phyloP scores from a whole-genome alignment of 2,888 invertebrate genomes.

The Sympetrum striolatum region DNA sequence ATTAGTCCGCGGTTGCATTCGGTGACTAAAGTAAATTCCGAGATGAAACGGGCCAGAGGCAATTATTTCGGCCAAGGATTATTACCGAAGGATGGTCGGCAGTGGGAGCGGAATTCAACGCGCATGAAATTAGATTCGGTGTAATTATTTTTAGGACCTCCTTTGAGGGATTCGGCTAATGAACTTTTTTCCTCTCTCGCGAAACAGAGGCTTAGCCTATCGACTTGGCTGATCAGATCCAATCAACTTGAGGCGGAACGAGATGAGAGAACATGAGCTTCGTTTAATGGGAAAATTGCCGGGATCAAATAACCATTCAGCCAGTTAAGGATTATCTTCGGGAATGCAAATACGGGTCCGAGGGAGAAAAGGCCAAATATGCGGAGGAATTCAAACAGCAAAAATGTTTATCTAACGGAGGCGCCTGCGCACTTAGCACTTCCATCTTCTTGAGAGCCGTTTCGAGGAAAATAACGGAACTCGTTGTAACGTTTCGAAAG shows the following conservation, averaged over 20 bases:
- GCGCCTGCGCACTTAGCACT: not conserved
- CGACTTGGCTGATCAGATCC: constrained; percentile 9
- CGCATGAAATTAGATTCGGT: not conserved
- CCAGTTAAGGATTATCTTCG: not conserved
- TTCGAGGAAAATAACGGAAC: not conserved
- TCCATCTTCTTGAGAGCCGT: not conserved
- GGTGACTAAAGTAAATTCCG: not conserved
- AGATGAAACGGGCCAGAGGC: not conserved
- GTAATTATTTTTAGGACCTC: not conserved
- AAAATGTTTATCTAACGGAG: not conserved
- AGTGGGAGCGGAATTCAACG: not conserved
- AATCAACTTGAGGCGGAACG: constrained; percentile 5
- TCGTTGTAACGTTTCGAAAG: too few species aligned
- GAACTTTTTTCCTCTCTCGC: not conserved
- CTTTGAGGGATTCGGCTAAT: constrained; percentile 1
- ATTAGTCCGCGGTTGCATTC: not conserved
- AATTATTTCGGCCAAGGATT: not conserved
- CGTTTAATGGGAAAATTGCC: constrained; percentile 11
- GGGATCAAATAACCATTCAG: not conserved
- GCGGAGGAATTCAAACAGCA: not conserved
- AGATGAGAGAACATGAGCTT: not conserved
- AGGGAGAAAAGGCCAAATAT: not conserved
- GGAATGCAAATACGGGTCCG: not conserved
- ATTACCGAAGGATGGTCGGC: not conserved
- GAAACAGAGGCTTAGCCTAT: not conserved